Evolutionary conservation across 2,113 vertebrate species (phyloP).

Genomic region (Crotalus viridis): DNA sequence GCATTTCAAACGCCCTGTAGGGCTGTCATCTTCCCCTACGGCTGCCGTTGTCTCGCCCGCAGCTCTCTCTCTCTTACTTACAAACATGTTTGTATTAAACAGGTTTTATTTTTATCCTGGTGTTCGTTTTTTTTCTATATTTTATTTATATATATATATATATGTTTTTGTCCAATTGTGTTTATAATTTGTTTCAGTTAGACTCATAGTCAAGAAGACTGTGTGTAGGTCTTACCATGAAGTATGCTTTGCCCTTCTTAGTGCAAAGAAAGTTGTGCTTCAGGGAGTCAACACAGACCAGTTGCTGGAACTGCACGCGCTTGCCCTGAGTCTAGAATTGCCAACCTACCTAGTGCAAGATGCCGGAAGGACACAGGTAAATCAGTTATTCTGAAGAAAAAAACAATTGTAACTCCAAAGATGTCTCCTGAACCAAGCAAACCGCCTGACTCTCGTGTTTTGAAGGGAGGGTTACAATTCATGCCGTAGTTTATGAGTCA

Average conservation of each 20-base stretch:
- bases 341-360: constrained; percentile 81
- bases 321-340: constrained; percentile 78
- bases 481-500: background rate
- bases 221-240: background rate
- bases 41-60: no score
- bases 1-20: no score
- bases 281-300: constrained; percentile 78
- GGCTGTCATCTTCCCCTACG: no score
- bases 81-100: no score
- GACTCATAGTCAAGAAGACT: no score
- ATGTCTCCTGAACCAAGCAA: background rate
- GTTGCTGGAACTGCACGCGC: constrained; percentile 78
- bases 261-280: constrained; percentile 81
- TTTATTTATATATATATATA: no score
- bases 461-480: background rate
- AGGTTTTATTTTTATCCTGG: no score
- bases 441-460: background rate
- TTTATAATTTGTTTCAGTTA: background rate
- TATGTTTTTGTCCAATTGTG: background rate
- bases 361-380: constrained; percentile 82
- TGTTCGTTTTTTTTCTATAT: no score
- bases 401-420: background rate
- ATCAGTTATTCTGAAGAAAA: background rate
- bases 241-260: constrained; percentile 31
- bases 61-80: no score